These are phyloP conservation scores for Lichenostomus cassidix DNA, from an alignment of 2,113 vertebrate species.

Conservation along the genomic window DNA sequence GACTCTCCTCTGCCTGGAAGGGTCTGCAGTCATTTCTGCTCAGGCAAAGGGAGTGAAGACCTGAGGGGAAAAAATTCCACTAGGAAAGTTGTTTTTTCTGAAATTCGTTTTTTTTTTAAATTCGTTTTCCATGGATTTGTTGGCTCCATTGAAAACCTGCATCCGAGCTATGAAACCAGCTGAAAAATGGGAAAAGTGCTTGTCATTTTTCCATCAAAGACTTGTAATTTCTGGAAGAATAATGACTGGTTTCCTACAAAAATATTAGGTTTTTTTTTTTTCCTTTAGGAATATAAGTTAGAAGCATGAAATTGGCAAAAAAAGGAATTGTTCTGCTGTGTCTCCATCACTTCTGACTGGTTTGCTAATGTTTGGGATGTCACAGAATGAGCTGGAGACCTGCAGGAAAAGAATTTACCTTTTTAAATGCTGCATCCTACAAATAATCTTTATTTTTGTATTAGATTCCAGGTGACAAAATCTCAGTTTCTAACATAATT, in stretches of 20 bases:
- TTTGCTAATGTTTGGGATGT: background rate
- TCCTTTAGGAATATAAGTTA: background rate
- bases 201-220: background rate
- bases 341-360: background rate
- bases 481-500: background rate
- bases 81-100: background rate
- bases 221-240: background rate
- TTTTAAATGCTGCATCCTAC: background rate
- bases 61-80: constrained; percentile 2
- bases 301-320: background rate
- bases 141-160: background rate
- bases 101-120: background rate
- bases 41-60: background rate
- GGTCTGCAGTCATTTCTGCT: constrained; percentile 2
- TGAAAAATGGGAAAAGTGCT: background rate
- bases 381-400: background rate
- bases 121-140: constrained; percentile 17
- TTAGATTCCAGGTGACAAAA: background rate
- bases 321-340: background rate
- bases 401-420: background rate
- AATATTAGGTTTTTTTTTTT: background rate
- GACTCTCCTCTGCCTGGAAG: constrained; percentile 8
- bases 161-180: background rate
- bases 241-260: background rate
- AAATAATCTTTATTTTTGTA: background rate